Percentiles rank a stretch among this genome's conserved stretches.
Conservation (phyloP, 2,888 invertebrate species). For the Dicranocentrus wangi region DNA sequence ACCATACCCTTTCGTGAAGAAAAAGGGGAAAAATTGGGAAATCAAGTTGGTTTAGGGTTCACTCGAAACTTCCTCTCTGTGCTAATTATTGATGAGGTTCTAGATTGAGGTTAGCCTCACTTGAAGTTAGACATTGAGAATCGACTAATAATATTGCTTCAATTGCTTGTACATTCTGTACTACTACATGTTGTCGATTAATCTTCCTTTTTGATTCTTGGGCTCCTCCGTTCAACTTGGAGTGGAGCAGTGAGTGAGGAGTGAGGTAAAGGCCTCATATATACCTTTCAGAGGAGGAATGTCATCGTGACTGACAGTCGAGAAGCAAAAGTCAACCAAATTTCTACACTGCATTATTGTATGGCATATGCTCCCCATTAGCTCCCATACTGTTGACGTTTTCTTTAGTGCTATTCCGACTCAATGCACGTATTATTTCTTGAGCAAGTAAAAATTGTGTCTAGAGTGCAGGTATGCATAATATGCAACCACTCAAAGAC, state of each 20-base stretch:
- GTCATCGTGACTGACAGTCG: slow-evolving; percentile 56
- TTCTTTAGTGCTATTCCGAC: background rate
- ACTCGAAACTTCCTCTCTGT: slow-evolving; percentile 10
- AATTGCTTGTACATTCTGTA: background rate
- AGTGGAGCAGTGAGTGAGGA: too few species aligned
- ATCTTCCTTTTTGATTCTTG: slow-evolving; percentile 22
- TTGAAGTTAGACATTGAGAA: background rate
- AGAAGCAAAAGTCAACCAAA: slow-evolving; percentile 41
- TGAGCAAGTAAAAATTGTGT: too few species aligned
- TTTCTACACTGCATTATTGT: background rate
- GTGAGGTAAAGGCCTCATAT: background rate
- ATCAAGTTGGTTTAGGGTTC: slow-evolving; percentile 19
- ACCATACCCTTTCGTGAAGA: too few species aligned
- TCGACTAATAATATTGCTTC: too few species aligned
- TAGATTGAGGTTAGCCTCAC: slow-evolving; percentile 52
- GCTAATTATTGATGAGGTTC: slow-evolving; percentile 59
- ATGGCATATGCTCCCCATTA: background rate
- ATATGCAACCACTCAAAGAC: too few species aligned
- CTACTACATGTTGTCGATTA: too few species aligned
- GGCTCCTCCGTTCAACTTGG: too few species aligned
- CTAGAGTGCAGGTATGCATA: too few species aligned
- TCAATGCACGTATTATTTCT: background rate
- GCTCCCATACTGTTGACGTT: background rate
- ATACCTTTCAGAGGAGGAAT: slow-evolving; percentile 44
- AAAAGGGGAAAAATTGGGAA: slow-evolving; percentile 29